Evolutionary conservation across 2,113 vertebrate genomes (phyloP).

Genomic region (Cardinalis cardinalis): DNA sequence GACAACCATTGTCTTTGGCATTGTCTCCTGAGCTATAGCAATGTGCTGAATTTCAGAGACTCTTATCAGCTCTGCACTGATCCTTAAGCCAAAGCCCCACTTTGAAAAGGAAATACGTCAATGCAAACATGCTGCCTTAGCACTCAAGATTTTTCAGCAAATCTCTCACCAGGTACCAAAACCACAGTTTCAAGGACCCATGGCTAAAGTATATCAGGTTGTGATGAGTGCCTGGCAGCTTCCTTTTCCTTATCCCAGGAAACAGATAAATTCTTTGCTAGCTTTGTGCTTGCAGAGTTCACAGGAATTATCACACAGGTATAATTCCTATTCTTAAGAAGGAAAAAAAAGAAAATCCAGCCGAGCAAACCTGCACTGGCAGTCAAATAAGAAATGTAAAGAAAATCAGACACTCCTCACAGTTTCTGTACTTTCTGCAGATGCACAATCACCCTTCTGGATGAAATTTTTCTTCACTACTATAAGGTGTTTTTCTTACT

Average conservation of each 20-base stretch:
- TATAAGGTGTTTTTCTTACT: neutral
- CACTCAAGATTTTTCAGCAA: slow-evolving; percentile 4
- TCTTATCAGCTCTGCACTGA: neutral
- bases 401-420: neutral
- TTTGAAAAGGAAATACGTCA: slow-evolving; percentile 10
- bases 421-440: neutral
- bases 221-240: neutral
- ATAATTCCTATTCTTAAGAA: neutral
- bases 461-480: neutral
- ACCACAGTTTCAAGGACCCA: neutral
- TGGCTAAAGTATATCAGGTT: neutral
- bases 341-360: neutral
- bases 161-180: neutral
- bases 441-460: neutral
- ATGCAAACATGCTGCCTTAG: neutral
- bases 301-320: neutral
- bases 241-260: neutral
- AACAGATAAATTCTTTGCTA: neutral
- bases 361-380: neutral
- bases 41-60: neutral
- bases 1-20: neutral
- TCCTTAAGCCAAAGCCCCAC: neutral
- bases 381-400: neutral
- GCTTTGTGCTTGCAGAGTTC: neutral
- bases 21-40: neutral